phyloP scores from a whole-genome alignment of 2,113 vertebrate species.

The Chlorocebus sabaeus region DNA sequence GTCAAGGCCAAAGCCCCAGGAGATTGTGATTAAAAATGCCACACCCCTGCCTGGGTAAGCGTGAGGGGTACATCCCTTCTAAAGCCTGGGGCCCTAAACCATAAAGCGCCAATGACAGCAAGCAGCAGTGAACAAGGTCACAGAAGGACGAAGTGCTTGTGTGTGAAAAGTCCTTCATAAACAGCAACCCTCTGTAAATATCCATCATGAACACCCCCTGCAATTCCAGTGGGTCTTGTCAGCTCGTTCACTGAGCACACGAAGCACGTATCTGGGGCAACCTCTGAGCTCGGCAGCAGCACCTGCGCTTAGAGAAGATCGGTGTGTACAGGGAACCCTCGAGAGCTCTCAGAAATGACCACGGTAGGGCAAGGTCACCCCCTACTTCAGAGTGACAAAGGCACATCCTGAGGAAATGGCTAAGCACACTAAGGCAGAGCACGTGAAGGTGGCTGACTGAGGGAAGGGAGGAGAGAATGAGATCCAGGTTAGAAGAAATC shows the following conservation, averaged over 20 bases:
- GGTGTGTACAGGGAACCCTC: too few relatives aligned
- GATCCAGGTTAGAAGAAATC: background rate
- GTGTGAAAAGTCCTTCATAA: too few relatives aligned
- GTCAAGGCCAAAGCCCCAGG: background rate
- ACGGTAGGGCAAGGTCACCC: background rate
- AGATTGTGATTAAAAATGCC: fast-evolving
- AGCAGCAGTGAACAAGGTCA: fast-evolving
- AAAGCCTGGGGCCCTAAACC: background rate
- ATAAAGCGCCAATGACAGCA: background rate
- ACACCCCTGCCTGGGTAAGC: background rate
- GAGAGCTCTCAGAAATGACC: background rate
- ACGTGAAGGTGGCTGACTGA: fast-evolving
- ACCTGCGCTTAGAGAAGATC: background rate
- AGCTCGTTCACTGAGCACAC: fast-evolving
- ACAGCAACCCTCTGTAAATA: background rate
- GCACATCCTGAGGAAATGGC: too few relatives aligned
- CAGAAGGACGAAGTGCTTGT: fast-evolving
- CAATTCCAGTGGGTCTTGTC: fast-evolving
- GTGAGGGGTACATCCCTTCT: background rate
- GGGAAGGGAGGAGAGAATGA: fast-evolving
- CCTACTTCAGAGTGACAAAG: background rate
- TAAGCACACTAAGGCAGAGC: background rate
- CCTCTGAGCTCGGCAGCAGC: background rate
- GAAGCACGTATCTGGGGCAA: fast-evolving
- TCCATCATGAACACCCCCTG: background rate